Percentiles rank a stretch among this genome's conserved stretches.
Conservation (phyloP, 2,797 vertebrate species). For the Acridotheres tristis region DNA sequence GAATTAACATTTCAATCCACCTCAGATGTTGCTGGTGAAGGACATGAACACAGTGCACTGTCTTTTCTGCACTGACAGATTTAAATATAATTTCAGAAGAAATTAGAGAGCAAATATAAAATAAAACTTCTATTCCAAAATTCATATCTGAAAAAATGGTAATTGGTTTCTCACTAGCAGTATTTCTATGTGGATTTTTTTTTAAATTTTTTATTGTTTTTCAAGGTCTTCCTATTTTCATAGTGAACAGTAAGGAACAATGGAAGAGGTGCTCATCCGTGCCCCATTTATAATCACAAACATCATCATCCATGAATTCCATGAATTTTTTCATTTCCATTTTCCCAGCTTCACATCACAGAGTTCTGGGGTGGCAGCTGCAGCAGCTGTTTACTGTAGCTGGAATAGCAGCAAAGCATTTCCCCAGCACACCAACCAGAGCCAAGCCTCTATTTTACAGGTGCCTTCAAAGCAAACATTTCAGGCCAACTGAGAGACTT, state of each 20-base stretch:
- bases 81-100: background rate
- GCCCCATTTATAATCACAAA: background rate
- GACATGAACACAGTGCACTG: background rate
- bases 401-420: background rate
- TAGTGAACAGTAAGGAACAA: background rate
- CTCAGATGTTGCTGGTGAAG: background rate
- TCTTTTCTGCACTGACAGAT: background rate
- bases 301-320: background rate
- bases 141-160: background rate
- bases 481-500: background rate
- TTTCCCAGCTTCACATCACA: background rate
- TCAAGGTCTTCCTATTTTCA: background rate
- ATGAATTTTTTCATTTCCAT: background rate
- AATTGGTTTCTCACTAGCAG: background rate
- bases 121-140: background rate
- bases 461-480: background rate
- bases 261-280: accelerated
- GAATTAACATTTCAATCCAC: background rate
- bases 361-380: background rate
- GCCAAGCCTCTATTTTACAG: background rate
- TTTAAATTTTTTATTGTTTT: background rate
- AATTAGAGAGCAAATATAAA: background rate
- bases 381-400: background rate
- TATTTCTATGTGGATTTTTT: background rate
- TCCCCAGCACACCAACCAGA: background rate